Conservation (phyloP, 2,113 vertebrate genomes). For the Solea senegalensis region DNA sequence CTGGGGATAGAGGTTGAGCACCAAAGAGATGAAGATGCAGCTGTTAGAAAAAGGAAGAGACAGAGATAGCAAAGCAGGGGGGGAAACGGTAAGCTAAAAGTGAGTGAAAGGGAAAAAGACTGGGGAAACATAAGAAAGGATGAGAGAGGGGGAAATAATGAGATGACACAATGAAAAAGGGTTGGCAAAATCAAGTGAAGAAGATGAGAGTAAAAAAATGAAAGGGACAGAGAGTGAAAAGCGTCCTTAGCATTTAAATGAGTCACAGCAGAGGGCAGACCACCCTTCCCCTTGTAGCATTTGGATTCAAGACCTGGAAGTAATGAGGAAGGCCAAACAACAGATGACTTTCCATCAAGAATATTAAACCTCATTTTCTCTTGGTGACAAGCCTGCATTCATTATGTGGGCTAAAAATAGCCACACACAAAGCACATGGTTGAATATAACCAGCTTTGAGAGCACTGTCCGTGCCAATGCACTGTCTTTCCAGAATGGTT, state of each 20-base stretch:
- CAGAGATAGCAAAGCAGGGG: constrained; percentile 14
- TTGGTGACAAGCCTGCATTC: constrained; percentile 56
- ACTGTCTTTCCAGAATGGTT: constrained; percentile 25
- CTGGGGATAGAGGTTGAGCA: background rate
- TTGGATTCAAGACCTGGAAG: constrained; percentile 65
- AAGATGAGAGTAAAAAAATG: constrained; percentile 44
- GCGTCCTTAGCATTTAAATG: constrained; percentile 69
- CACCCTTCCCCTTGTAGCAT: constrained; percentile 41
- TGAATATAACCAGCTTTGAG: background rate
- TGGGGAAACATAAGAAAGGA: background rate
- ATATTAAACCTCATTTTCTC: constrained; percentile 70
- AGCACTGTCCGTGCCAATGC: background rate
- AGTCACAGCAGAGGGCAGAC: constrained; percentile 61
- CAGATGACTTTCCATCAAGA: constrained; percentile 65
- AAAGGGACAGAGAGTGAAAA: constrained; percentile 38
- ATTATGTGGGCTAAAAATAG: constrained; percentile 60
- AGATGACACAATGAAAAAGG: constrained; percentile 45
- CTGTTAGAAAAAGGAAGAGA: constrained; percentile 9
- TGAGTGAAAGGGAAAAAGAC: background rate
- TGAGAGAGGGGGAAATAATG: constrained; percentile 29
- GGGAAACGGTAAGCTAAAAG: constrained; percentile 15
- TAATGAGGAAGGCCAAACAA: constrained; percentile 66
- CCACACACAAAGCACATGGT: constrained; percentile 16
- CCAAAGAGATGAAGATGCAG: constrained; percentile 9
- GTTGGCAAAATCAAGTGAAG: constrained; percentile 35